phyloP scores from a whole-genome alignment of 2,797 vertebrate species.

The Odontamblyopus lacepedii region DNA sequence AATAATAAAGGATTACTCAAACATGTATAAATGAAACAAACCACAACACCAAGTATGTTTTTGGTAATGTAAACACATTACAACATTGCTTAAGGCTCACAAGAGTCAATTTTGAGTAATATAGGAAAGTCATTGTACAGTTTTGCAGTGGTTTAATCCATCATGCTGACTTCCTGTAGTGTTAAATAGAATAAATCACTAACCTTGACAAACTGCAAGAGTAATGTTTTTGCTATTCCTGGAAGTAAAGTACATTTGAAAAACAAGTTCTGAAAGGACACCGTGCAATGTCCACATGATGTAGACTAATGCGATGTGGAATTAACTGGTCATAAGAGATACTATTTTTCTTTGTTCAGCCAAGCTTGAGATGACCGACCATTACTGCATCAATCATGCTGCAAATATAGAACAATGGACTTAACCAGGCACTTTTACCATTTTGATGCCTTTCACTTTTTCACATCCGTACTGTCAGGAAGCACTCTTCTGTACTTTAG shows the following conservation, averaged over 20 bases:
- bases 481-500: conserved; percentile 11
- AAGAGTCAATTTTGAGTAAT: too few relatives aligned
- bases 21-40: too few relatives aligned
- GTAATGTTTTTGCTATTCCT: background rate
- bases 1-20: too few relatives aligned
- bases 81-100: too few relatives aligned
- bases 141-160: background rate
- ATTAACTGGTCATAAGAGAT: background rate
- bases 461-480: background rate
- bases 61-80: too few relatives aligned
- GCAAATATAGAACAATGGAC: background rate
- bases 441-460: conserved; percentile 10
- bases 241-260: background rate
- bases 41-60: too few relatives aligned
- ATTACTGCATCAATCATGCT: conserved; percentile 1
- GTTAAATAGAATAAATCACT: background rate
- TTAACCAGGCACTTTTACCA: conserved; percentile 18
- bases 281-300: background rate
- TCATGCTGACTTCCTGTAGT: background rate
- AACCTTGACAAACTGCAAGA: background rate
- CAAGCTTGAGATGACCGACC: background rate
- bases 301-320: background rate
- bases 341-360: background rate
- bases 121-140: background rate
- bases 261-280: background rate